These are phyloP conservation scores for Theonella swinhoei DNA, from an alignment of 37 sponge, comb jelly and placozoan species.

Conservation along the genomic window DNA sequence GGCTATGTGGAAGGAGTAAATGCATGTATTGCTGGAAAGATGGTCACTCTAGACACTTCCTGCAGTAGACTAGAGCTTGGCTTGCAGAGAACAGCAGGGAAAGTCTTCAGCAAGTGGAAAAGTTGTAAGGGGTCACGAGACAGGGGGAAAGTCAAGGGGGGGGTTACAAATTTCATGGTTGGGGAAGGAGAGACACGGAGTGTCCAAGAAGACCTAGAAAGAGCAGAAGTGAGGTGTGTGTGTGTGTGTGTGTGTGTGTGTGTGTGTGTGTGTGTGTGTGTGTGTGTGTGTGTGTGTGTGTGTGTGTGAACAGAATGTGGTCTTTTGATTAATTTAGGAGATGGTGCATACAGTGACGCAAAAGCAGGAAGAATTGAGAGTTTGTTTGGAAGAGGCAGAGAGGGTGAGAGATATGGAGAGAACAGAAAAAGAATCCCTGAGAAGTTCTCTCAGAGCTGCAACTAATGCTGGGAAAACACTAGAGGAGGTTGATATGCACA, in stretches of 20 bases:
- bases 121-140: neutral
- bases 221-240: neutral
- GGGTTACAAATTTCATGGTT: neutral
- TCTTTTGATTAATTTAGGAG: neutral
- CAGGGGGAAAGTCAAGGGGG: neutral
- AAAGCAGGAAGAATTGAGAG: neutral
- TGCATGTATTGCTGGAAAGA: neutral
- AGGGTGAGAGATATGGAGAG: neutral
- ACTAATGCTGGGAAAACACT: neutral
- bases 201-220: neutral
- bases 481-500: neutral
- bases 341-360: neutral
- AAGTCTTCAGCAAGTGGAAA: neutral
- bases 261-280: too few species aligned
- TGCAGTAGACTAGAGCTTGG: neutral
- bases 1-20: neutral
- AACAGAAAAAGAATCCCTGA: too few species aligned
- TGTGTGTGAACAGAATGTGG: too few species aligned
- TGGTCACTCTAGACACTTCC: neutral
- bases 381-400: neutral
- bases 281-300: too few species aligned
- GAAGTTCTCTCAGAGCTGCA: too few species aligned
- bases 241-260: too few species aligned
- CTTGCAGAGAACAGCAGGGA: neutral
- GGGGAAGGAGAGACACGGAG: neutral